These are phyloP conservation scores for Iselma pallidipennis DNA, from an alignment of 2,888 invertebrate species.

Conservation along the genomic window DNA sequence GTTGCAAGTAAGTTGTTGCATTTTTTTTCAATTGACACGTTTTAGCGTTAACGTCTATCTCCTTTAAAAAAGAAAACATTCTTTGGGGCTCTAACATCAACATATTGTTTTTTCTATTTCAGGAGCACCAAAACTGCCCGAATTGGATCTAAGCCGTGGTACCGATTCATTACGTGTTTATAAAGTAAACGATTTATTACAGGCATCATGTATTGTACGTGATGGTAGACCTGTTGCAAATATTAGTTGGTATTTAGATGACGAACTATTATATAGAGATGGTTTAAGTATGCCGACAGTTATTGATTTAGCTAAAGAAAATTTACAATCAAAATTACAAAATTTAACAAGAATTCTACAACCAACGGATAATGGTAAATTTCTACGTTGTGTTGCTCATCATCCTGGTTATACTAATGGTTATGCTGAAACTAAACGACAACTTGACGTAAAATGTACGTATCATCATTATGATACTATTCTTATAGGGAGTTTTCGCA, in stretches of 20 bases:
- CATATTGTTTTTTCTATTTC: constrained; percentile 37
- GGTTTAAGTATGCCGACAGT: constrained; percentile 61
- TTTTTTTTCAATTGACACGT: constrained; percentile 8
- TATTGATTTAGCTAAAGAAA: constrained; percentile 59
- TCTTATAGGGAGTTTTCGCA: too few relatives aligned
- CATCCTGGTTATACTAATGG: constrained; percentile 63
- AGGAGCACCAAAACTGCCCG: constrained; percentile 58
- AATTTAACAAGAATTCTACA: constrained; percentile 66
- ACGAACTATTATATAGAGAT: constrained; percentile 61
- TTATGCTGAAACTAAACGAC: constrained; percentile 52
- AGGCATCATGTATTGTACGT: constrained; percentile 69
- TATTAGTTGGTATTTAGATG: constrained; percentile 73
- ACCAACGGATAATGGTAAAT: constrained; percentile 68
- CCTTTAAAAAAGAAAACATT: not conserved
- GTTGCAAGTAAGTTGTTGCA: constrained; percentile 70
- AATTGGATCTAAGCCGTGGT: constrained; percentile 56
- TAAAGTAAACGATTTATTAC: constrained; percentile 65
- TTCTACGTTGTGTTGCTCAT: constrained; percentile 67
- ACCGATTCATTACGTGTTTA: constrained; percentile 55
- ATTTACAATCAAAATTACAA: constrained; percentile 67
- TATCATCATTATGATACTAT: too few relatives aligned
- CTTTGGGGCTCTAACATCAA: too few relatives aligned
- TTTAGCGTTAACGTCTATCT: not conserved
- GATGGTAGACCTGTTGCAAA: constrained; percentile 77
- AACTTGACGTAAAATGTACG: constrained; percentile 65